Conservation (phyloP, 2,113 vertebrate species). For the rat (Rattus norvegicus) region GRCr8 NC_086026.1:121045501-121046000, state of each 20-base stretch:
- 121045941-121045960: not conserved
- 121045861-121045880: not conserved
- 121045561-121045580: not conserved
- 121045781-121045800: not conserved
- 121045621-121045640: not conserved
- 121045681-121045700: not conserved
- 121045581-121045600: not conserved
- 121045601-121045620: not conserved
- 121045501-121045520: not conserved
- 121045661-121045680: not conserved
- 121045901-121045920: not conserved
- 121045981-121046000: too few species aligned
- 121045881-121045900: not conserved
- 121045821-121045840: not conserved
- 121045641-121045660: not conserved
- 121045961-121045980: too few species aligned
- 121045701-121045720: not conserved
- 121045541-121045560: not conserved
- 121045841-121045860: not conserved
- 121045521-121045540: constrained; percentile 4
- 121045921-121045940: not conserved
- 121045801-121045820: not conserved
- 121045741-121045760: not conserved
- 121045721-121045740: not conserved
- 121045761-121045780: not conserved